Percentiles rank a stretch among this genome's conserved stretches.
Conservation (phyloP, 37 sponge, comb jelly and placozoan species). For the Dysidea cf. avara region DNA sequence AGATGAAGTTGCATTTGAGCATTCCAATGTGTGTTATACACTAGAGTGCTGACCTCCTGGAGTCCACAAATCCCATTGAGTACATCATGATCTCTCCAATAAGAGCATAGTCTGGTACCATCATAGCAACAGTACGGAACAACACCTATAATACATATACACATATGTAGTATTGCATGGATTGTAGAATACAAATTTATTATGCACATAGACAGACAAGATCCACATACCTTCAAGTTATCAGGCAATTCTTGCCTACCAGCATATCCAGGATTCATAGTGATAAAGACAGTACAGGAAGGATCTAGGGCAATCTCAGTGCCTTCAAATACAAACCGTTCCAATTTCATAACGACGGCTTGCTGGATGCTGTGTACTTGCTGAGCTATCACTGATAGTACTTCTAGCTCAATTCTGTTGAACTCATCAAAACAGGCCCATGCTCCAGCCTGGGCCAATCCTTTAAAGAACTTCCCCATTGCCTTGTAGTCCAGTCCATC, state of each 20-base stretch:
- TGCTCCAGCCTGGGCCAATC: conserved; percentile 98
- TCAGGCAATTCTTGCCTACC: conserved; percentile 97
- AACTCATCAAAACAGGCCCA: conserved; percentile 99
- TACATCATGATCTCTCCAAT: conserved; percentile 99
- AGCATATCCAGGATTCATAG: conserved; percentile 99
- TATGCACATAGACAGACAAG: conserved; percentile 6
- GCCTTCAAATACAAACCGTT: conserved; percentile 91
- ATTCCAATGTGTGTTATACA: too few relatives aligned
- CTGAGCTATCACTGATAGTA: conserved; percentile 96
- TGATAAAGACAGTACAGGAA: conserved; percentile 95
- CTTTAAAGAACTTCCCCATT: conserved; percentile 99
- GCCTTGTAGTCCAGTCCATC: conserved; percentile 99
- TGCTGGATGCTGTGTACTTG: conserved; percentile 93
- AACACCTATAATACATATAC: conserved; percentile 57
- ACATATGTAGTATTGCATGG: background rate
- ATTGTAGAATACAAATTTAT: background rate
- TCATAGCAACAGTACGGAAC: conserved; percentile 97
- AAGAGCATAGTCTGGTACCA: conserved; percentile 98
- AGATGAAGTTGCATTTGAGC: too few relatives aligned
- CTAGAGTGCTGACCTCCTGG: conserved; percentile 48
- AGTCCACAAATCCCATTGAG: conserved; percentile 99
- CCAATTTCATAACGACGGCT: conserved; percentile 69
- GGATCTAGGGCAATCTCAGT: conserved; percentile 91
- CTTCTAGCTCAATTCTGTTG: conserved; percentile 97
- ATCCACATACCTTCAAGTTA: conserved; percentile 92